Evolutionary conservation across 2,888 invertebrate genomes (phyloP).

Genomic region (Hesperia comma): DNA sequence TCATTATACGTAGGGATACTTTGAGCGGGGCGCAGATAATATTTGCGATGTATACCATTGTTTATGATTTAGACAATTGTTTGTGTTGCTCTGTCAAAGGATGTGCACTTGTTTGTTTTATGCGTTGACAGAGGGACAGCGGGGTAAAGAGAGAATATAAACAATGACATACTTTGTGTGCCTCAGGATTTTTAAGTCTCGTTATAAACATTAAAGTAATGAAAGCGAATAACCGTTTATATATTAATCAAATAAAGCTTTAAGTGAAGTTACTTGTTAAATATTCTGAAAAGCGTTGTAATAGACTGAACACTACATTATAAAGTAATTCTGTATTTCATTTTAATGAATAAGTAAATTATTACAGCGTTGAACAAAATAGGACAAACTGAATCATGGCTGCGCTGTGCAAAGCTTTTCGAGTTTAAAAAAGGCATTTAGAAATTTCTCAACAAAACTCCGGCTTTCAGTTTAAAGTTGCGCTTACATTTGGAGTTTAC

Average conservation of each 20-base stretch:
- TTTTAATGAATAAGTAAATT: slow-evolving; percentile 38
- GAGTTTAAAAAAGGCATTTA: slow-evolving; percentile 37
- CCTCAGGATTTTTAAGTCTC: slow-evolving; percentile 17
- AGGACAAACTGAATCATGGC: slow-evolving; percentile 36
- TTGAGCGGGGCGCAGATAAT: slow-evolving; percentile 73
- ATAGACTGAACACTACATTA: slow-evolving; percentile 32
- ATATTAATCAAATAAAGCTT: slow-evolving; percentile 25
- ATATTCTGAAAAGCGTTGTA: slow-evolving; percentile 34
- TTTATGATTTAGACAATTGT: slow-evolving; percentile 83
- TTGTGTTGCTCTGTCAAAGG: slow-evolving; percentile 81
- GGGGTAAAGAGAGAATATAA: slow-evolving; percentile 55
- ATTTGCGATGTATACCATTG: slow-evolving; percentile 82
- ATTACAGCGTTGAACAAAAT: slow-evolving; percentile 37
- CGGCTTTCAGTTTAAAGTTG: slow-evolving; percentile 32
- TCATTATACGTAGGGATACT: slow-evolving; percentile 81
- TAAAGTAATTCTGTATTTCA: slow-evolving; percentile 36
- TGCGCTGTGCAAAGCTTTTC: slow-evolving; percentile 32
- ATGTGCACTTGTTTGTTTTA: slow-evolving; percentile 80
- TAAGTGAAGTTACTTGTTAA: slow-evolving; percentile 31
- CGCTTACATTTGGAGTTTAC: slow-evolving; percentile 33
- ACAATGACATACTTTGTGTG: slow-evolving; percentile 52
- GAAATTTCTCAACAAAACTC: slow-evolving; percentile 36
- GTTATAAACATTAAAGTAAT: slow-evolving; percentile 13
- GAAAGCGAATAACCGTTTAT: slow-evolving; percentile 7
- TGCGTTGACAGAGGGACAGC: slow-evolving; percentile 53